Evolutionary conservation across 2,113 vertebrate genomes (phyloP), one percentile per base, ranked within the genome.

Genomic region (Vireo altiloquus): DNA sequence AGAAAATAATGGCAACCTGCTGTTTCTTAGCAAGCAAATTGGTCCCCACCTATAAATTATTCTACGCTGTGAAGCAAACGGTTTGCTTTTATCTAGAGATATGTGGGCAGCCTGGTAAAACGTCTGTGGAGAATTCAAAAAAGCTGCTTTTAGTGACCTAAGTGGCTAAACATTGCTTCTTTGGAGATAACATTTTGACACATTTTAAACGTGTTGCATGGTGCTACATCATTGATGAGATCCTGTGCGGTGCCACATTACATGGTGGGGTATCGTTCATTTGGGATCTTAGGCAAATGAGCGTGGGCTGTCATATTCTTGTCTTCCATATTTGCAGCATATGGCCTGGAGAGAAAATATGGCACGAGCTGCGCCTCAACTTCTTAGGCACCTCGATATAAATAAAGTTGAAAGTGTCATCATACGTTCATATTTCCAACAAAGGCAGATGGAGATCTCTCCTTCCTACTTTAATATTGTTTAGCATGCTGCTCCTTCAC

Each of bases 1-100:
- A 90, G 95, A 96, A 92, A 83, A 80, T 31, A 31, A 85, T 84
- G 68, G 54, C 87, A 88, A 77, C 96, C 94, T 44, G 61, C 94
- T 96, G 93, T 94, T 97, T 82, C 94, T 79, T 83, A 89, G 86
- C 92, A 92, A 96, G 89, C n/a, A 97, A 97, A 97, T 93, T 96
- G 90, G 90, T 95, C 87, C 63, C 92, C 95, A 82, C 69, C 96
- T 97, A 97, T 98, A 97, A 97, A 98, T 98, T 98, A 98, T 97
- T 97, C 97, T 91, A 84, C 81, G 57, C 90, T 87, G 64, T 75
- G 80, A 97, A 94, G 61, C 76, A 95, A 96, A 91, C 37, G 84
- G 80, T 94, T 97, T 92, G 64, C 89, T 96, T 97, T 97, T 94
- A 92, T 94, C 84, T 84, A 79, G 92, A 91, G 82, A 70, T 95